Percentiles rank a stretch among this genome's conserved stretches.
These are phyloP conservation scores for Caradrina clavipalpis DNA, from an alignment of 2,888 invertebrate genomes.

Conservation along the genomic window DNA sequence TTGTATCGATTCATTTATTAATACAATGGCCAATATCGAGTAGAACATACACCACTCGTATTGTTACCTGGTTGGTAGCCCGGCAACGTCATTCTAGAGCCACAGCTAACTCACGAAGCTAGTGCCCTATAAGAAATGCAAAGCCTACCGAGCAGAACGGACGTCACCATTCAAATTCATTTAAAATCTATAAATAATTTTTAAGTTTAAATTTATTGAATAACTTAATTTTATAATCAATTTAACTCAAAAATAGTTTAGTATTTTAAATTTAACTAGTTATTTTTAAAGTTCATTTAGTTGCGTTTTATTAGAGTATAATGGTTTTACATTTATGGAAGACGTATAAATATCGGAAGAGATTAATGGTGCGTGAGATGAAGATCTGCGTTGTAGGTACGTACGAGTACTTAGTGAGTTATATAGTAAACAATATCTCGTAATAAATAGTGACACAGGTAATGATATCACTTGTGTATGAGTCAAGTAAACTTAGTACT, in stretches of 20 bases:
- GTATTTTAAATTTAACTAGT: not conserved
- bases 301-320: constrained; percentile 1
- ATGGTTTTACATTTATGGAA: constrained; percentile 47
- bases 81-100: constrained; percentile 36
- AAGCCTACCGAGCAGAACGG: not conserved
- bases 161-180: constrained; percentile 13
- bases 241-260: not conserved
- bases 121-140: constrained; percentile 36
- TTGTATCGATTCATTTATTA: constrained; percentile 38
- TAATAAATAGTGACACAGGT: constrained; percentile 28
- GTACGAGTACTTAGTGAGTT: constrained; percentile 26
- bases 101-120: not conserved
- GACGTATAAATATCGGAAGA: constrained; percentile 48
- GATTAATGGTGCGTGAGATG: constrained; percentile 5
- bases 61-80: constrained; percentile 45
- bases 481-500: constrained; percentile 23
- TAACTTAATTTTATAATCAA: not conserved
- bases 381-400: constrained; percentile 25
- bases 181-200: not conserved
- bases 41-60: constrained; percentile 3
- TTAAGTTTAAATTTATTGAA: not conserved
- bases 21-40: constrained; percentile 23
- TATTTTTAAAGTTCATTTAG: not conserved
- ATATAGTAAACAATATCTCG: constrained; percentile 17
- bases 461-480: constrained; percentile 41